Conservation (phyloP, 2,888 invertebrate genomes). For the Agrotis clavis region DNA sequence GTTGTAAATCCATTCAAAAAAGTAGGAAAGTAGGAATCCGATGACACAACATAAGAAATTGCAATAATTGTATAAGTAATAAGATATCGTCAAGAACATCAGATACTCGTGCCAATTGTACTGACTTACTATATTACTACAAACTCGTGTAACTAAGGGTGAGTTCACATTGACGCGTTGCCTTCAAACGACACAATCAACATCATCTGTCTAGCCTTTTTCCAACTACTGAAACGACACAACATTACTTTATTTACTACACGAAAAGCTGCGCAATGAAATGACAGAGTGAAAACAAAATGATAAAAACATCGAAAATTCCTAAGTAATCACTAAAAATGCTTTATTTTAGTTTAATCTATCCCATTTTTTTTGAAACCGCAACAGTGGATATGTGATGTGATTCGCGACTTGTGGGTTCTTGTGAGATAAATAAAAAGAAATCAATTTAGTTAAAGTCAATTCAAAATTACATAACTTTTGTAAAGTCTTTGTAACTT, state of each 20-base stretch:
- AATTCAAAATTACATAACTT: too few relatives aligned
- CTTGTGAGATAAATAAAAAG: background rate
- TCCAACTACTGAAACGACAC: too few relatives aligned
- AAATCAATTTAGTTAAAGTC: too few relatives aligned
- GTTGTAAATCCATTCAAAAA: background rate
- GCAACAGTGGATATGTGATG: background rate
- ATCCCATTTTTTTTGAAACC: too few relatives aligned
- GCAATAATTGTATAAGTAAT: conserved; percentile 9
- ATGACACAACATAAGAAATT: conserved; percentile 1
- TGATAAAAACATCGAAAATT: background rate
- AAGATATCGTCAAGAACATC: conserved; percentile 23
- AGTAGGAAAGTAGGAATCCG: too few relatives aligned
- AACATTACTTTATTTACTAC: background rate
- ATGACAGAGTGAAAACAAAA: background rate
- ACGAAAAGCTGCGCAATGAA: background rate
- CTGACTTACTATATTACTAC: background rate
- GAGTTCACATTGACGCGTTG: background rate
- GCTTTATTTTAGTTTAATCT: too few relatives aligned
- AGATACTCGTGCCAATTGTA: conserved; percentile 8
- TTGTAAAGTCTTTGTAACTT: background rate
- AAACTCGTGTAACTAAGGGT: conserved; percentile 13
- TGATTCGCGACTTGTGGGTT: background rate
- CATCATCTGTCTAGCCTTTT: too few relatives aligned
- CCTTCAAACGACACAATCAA: background rate
- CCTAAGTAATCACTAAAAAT: too few relatives aligned